Percentiles rank a stretch among this genome's conserved stretches.
These are phyloP conservation scores for Athalia cordata DNA, from an alignment of 2,888 invertebrate species.

Conservation along the genomic window DNA sequence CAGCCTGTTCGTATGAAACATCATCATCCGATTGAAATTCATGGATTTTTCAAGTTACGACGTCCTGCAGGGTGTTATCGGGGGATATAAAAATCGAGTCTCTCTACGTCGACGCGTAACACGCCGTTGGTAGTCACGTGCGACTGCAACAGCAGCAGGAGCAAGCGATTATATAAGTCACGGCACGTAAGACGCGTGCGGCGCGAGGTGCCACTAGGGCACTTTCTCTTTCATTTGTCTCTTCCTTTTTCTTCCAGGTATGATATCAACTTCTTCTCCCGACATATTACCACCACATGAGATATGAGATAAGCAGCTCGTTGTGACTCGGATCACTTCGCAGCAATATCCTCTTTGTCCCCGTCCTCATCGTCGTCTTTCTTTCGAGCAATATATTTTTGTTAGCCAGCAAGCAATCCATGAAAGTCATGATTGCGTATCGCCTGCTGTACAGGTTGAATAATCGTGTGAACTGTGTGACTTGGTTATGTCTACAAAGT, in stretches of 20 bases:
- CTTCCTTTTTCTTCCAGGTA: constrained; percentile 17
- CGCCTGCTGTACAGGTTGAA: constrained; percentile 10
- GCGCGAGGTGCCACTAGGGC: constrained; percentile 48
- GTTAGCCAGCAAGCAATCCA: too few species aligned
- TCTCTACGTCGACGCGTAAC: constrained; percentile 24
- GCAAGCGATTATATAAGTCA: constrained; percentile 57
- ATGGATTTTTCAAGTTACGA: too few species aligned
- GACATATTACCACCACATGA: too few species aligned
- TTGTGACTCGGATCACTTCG: too few species aligned
- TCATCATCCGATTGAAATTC: too few species aligned
- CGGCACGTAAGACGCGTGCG: constrained; percentile 45
- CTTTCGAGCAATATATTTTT: too few species aligned
- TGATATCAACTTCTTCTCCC: background rate
- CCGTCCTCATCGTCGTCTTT: too few species aligned
- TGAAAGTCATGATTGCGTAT: constrained; percentile 20
- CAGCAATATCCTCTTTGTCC: too few species aligned
- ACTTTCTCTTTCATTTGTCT: constrained; percentile 53
- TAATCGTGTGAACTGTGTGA: constrained; percentile 40
- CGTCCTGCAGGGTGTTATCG: too few species aligned
- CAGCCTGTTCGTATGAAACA: too few species aligned
- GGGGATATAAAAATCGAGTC: too few species aligned
- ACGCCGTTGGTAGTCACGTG: constrained; percentile 27
- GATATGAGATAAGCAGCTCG: too few species aligned
- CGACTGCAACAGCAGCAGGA: constrained; percentile 3
- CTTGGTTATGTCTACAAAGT: background rate